phyloP scores from a whole-genome alignment of 2,888 invertebrate genomes.

The Lobophora halterata region DNA sequence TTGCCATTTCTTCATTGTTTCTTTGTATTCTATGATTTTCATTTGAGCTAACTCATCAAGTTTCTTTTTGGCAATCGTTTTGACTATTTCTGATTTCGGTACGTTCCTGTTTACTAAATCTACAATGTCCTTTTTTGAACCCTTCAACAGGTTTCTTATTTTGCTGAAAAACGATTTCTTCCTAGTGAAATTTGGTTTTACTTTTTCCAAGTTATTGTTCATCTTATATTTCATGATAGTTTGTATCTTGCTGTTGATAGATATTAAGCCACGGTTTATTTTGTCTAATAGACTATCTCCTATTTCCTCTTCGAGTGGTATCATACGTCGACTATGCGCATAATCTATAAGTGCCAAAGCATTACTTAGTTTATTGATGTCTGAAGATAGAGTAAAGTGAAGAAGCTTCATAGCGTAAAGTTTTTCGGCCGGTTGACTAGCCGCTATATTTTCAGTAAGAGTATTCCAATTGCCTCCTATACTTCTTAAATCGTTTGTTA shows the following conservation, averaged over 20 bases:
- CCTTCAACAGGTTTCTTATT: slow-evolving; percentile 47
- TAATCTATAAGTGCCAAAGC: slow-evolving; percentile 43
- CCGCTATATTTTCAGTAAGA: slow-evolving; percentile 33
- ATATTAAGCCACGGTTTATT: slow-evolving; percentile 38
- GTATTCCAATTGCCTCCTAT: slow-evolving; percentile 48
- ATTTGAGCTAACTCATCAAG: slow-evolving; percentile 40
- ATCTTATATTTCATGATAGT: slow-evolving; percentile 25
- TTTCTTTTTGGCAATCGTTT: slow-evolving; percentile 44
- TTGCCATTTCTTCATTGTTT: slow-evolving; percentile 57
- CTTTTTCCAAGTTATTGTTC: not conserved
- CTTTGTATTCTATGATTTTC: slow-evolving; percentile 44
- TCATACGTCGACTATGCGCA: slow-evolving; percentile 46
- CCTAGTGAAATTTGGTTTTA: not conserved
- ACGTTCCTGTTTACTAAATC: slow-evolving; percentile 41
- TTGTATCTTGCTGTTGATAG: slow-evolving; percentile 39
- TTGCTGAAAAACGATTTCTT: slow-evolving; percentile 50
- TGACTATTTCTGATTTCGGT: slow-evolving; percentile 46
- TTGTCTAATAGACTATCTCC: slow-evolving; percentile 36
- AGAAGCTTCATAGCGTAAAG: slow-evolving; percentile 52
- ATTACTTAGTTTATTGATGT: slow-evolving; percentile 51
- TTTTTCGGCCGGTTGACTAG: slow-evolving; percentile 36
- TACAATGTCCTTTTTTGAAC: slow-evolving; percentile 48
- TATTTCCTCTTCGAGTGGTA: slow-evolving; percentile 31
- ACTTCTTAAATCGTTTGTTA: slow-evolving; percentile 42
- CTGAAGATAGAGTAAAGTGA: slow-evolving; percentile 43